phyloP scores from a whole-genome alignment of 2,113 vertebrate species.

The Cyprinodon brontotheroides region DNA sequence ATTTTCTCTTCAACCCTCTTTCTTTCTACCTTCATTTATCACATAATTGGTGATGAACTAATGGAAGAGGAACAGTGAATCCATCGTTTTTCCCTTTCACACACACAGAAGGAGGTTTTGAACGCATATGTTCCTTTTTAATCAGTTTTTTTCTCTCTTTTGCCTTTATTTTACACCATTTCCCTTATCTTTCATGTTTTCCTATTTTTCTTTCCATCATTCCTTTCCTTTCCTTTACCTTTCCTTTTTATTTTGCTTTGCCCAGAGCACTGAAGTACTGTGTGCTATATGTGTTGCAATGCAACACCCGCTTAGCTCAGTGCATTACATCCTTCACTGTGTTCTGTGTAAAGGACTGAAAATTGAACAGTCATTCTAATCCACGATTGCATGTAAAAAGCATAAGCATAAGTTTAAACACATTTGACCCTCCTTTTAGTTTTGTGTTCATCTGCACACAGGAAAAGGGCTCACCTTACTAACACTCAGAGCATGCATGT shows the following conservation, averaged over 20 bases:
- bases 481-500: too few relatives aligned
- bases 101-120: neutral
- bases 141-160: neutral
- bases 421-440: neutral
- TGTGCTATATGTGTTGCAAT: constrained; percentile 6
- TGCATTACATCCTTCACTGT: constrained; percentile 12
- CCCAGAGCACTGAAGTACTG: neutral
- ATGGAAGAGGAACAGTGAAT: constrained; percentile 11
- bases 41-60: neutral
- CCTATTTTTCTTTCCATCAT: neutral
- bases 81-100: neutral
- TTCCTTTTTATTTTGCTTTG: neutral
- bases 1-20: neutral
- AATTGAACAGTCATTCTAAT: neutral
- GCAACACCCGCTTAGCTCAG: constrained; percentile 21
- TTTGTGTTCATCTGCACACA: neutral
- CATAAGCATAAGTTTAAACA: neutral
- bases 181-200: neutral
- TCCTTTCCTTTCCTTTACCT: neutral
- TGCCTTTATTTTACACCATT: neutral
- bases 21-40: neutral
- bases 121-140: constrained; percentile 26
- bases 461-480: neutral
- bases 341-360: constrained; percentile 13
- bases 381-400: neutral